phyloP scores from a whole-genome alignment of 30 jellyfish, hydroid and myxozoan genomes.

The Cassiopea andromeda region DNA sequence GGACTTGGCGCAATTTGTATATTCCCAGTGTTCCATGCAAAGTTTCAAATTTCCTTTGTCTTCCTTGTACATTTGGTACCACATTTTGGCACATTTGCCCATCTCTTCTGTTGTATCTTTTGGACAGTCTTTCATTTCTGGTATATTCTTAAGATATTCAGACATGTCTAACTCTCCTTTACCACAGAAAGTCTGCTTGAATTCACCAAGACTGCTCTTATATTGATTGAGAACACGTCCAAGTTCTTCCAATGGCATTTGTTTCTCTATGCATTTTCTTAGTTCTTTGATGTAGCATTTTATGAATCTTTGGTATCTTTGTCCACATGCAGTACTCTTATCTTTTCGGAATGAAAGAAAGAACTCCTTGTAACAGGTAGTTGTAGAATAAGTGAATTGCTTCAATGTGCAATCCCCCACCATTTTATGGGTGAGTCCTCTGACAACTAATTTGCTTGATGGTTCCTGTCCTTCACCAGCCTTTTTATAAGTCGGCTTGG shows the following conservation, averaged over 20 bases:
- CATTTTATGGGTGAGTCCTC: not conserved
- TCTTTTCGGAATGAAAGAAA: not conserved
- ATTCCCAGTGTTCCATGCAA: not conserved
- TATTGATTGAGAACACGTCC: not conserved
- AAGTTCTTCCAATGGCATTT: not conserved
- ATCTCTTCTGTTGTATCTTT: not conserved
- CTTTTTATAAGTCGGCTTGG: not conserved
- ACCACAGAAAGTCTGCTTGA: not conserved
- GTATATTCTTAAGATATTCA: not conserved
- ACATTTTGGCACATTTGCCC: not conserved
- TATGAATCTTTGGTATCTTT: not conserved
- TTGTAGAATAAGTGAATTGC: not conserved
- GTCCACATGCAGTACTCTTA: not conserved
- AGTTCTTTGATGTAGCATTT: not conserved
- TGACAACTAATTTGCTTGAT: not conserved
- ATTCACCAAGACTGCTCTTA: not conserved
- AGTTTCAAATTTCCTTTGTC: not conserved
- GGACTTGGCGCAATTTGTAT: not conserved
- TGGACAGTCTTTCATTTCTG: not conserved
- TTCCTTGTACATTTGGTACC: not conserved
- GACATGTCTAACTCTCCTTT: not conserved
- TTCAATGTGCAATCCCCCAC: not conserved
- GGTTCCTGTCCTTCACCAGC: not conserved
- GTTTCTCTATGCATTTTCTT: not conserved
- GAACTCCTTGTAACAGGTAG: not conserved